Percentiles rank a stretch among this genome's conserved stretches.
phyloP scores from a whole-genome alignment of 2,113 vertebrate genomes.

The Tupaia chinensis region DNA sequence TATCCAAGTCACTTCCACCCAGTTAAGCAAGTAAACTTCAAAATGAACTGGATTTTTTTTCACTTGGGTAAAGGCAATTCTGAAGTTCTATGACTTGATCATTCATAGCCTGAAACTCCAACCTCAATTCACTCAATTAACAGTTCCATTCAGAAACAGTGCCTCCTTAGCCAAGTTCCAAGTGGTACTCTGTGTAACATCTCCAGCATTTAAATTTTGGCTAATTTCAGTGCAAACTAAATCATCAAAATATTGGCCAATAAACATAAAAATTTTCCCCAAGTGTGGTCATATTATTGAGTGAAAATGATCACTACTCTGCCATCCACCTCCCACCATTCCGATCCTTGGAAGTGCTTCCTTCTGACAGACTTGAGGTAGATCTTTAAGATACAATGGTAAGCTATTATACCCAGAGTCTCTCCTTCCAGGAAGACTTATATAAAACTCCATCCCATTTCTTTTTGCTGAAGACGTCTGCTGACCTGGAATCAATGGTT shows the following conservation, averaged over 20 bases:
- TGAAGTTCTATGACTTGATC: slow-evolving; percentile 26
- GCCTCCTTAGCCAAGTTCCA: neutral
- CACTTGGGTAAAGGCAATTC: neutral
- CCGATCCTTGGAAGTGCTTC: neutral
- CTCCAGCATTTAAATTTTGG: neutral
- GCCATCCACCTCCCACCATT: neutral
- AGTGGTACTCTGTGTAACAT: neutral
- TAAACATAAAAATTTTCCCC: neutral
- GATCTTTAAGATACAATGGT: neutral
- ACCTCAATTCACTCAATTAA: neutral
- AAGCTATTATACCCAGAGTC: neutral
- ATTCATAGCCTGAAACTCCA: slow-evolving; percentile 18
- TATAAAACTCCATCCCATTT: neutral
- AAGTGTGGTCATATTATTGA: neutral
- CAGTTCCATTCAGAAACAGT: neutral
- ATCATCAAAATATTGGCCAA: slow-evolving; percentile 21
- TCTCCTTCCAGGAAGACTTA: neutral
- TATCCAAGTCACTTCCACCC: slow-evolving; percentile 3
- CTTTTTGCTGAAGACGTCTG: neutral
- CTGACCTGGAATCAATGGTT: neutral
- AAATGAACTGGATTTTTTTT: slow-evolving; percentile 15
- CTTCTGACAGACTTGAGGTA: neutral
- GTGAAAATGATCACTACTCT: neutral
- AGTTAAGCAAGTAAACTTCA: neutral
- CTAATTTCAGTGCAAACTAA: slow-evolving; percentile 37